A percentile compares a stretch with the other conserved stretches of the same genome.
phyloP scores from a whole-genome alignment of 2,113 vertebrate genomes.

The Myodes glareolus region DNA sequence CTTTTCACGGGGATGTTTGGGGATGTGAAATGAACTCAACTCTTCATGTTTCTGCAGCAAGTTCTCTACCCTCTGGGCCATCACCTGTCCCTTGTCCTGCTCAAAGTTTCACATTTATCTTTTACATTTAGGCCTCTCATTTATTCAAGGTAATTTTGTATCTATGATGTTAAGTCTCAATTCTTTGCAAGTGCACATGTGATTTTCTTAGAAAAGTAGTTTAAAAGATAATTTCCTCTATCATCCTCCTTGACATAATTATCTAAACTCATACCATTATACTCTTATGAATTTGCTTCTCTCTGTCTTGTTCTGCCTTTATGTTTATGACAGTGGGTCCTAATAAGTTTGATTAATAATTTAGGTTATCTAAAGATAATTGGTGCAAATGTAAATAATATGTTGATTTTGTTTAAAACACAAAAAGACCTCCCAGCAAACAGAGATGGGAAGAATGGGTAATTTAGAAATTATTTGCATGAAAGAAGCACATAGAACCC shows the following conservation, averaged over 20 bases:
- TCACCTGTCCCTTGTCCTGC: not conserved
- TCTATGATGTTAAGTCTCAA: not conserved
- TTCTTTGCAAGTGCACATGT: not conserved
- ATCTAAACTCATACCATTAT: not conserved
- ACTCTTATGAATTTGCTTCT: slow-evolving; percentile 25
- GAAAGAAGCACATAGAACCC: not conserved
- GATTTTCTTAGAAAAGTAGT: not conserved
- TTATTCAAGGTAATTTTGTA: slow-evolving; percentile 6
- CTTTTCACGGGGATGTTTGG: not conserved
- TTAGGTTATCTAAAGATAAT: slow-evolving; percentile 38
- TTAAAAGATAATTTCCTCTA: not conserved
- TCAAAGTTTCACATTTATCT: not conserved
- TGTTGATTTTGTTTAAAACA: not conserved
- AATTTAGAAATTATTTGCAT: slow-evolving; percentile 24
- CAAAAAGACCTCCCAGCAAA: not conserved
- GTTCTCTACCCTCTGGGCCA: not conserved
- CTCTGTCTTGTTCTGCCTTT: not conserved
- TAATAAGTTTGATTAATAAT: slow-evolving; percentile 34
- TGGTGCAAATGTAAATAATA: not conserved
- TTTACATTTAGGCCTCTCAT: not conserved
- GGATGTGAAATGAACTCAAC: not conserved
- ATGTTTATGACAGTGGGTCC: not conserved
- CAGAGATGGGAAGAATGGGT: slow-evolving; percentile 4
- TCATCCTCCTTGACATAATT: not conserved
- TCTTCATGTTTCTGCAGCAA: not conserved